Evolutionary conservation across 2,797 vertebrate genomes (phyloP).

Genomic region (Merluccius polli): DNA sequence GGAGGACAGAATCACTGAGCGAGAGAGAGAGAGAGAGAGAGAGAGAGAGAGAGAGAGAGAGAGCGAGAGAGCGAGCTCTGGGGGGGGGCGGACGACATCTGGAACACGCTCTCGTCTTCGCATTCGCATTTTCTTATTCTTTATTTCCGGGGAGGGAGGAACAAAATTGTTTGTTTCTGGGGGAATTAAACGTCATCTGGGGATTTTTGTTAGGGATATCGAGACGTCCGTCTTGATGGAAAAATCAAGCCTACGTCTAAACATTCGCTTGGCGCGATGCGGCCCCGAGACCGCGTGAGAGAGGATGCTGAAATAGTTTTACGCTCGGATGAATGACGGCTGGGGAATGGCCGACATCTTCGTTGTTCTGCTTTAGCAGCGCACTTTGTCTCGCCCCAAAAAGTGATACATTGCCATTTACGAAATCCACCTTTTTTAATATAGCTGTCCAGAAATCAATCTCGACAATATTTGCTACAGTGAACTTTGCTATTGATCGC

Average conservation of each 20-base stretch:
- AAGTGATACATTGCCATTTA: conserved; percentile 25
- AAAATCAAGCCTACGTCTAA: background rate
- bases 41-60: background rate
- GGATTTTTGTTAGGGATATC: conserved; percentile 50
- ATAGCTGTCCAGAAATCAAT: conserved; percentile 27
- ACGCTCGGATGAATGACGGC: background rate
- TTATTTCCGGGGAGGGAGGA: background rate
- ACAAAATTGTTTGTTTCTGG: conserved; percentile 54
- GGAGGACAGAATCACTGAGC: background rate
- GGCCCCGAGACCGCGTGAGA: too few relatives aligned
- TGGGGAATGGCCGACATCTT: background rate
- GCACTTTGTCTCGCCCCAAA: background rate
- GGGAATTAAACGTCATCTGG: conserved; percentile 43
- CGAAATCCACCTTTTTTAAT: conserved; percentile 29
- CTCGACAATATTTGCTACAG: conserved; percentile 36
- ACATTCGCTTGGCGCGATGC: background rate
- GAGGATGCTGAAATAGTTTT: background rate
- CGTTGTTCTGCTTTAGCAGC: background rate
- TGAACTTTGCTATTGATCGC: conserved; percentile 5
- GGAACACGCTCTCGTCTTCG: conserved; percentile 30
- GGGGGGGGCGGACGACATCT: conserved; percentile 51
- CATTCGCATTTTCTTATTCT: conserved; percentile 33
- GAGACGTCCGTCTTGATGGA: conserved; percentile 52
- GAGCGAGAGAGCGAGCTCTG: conserved; percentile 4
- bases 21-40: background rate